Evolutionary conservation across 2,888 invertebrate genomes (phyloP).

Genomic region (Cordylochernes scorpioides): DNA sequence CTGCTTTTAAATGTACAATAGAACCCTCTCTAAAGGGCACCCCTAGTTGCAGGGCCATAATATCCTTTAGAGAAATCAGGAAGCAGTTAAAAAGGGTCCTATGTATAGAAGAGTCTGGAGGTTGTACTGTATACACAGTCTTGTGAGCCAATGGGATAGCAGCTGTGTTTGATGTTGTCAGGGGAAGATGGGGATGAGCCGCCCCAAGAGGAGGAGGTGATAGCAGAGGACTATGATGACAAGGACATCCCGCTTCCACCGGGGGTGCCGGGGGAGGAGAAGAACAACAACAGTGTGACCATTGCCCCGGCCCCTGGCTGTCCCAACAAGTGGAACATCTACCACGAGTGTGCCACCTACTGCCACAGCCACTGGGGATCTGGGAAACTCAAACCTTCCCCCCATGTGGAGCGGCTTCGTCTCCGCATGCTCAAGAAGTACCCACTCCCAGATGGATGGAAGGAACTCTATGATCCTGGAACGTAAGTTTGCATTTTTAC

Average conservation of each 20-base stretch:
- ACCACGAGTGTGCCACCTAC: constrained; percentile 64
- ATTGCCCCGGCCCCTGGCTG: constrained; percentile 32
- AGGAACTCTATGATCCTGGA: constrained; percentile 72
- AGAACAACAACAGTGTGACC: not conserved
- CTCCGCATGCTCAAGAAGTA: constrained; percentile 50
- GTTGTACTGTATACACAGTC: too few species aligned
- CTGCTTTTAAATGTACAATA: too few species aligned
- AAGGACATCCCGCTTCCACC: not conserved
- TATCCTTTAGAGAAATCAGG: too few species aligned
- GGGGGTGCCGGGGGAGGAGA: constrained; percentile 1
- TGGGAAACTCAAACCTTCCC: constrained; percentile 13
- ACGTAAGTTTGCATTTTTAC: constrained; percentile 6
- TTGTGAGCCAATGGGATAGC: too few species aligned
- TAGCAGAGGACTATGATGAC: constrained; percentile 72
- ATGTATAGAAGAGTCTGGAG: too few species aligned
- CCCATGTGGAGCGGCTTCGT: constrained; percentile 20
- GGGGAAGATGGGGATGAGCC: too few species aligned
- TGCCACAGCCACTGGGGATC: constrained; percentile 67
- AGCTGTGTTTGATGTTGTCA: too few species aligned
- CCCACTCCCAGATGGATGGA: constrained; percentile 74
- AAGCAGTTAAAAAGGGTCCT: too few species aligned
- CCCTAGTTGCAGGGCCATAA: too few species aligned
- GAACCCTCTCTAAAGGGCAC: too few species aligned
- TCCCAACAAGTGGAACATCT: constrained; percentile 82
- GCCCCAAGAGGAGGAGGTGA: constrained; percentile 70